phyloP scores from a whole-genome alignment of 2,797 vertebrate genomes.

The Micrastur ruficollis region DNA sequence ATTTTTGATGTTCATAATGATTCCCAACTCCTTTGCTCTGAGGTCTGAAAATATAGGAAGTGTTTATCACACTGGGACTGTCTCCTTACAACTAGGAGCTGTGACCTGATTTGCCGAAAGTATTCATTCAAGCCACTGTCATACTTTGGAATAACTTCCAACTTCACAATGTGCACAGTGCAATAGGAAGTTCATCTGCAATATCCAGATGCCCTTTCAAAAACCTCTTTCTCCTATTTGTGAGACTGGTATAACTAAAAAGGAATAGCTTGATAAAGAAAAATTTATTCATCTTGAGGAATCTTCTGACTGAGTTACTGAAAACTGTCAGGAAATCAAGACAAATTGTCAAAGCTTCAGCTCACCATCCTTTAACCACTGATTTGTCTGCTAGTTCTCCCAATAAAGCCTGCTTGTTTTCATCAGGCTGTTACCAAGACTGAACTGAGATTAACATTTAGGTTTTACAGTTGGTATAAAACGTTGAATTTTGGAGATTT shows the following conservation, averaged over 20 bases:
- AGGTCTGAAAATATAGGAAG: constrained; percentile 42
- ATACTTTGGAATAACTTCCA: constrained; percentile 8
- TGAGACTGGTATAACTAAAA: not conserved
- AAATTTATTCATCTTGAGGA: not conserved
- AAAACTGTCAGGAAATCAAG: not conserved
- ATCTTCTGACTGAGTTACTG: not conserved
- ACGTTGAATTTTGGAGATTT: not conserved
- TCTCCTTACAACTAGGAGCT: constrained; percentile 15
- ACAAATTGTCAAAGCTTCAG: not conserved
- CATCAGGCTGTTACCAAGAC: not conserved
- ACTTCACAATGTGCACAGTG: not conserved
- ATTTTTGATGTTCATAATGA: constrained; percentile 21
- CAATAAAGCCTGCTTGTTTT: not conserved
- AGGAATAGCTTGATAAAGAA: not conserved
- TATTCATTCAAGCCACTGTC: not conserved
- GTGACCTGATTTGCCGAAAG: constrained; percentile 38
- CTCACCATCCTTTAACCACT: not conserved
- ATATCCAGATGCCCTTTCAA: not conserved
- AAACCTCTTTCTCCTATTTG: not conserved
- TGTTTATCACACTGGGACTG: not conserved
- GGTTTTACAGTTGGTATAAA: not conserved
- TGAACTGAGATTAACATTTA: not conserved
- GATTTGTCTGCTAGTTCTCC: not conserved
- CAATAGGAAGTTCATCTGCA: not conserved
- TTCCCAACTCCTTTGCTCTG: constrained; percentile 21